These are phyloP conservation scores for Mungos mungo DNA, from an alignment of 2,113 vertebrate genomes.

Conservation along the genomic window DNA sequence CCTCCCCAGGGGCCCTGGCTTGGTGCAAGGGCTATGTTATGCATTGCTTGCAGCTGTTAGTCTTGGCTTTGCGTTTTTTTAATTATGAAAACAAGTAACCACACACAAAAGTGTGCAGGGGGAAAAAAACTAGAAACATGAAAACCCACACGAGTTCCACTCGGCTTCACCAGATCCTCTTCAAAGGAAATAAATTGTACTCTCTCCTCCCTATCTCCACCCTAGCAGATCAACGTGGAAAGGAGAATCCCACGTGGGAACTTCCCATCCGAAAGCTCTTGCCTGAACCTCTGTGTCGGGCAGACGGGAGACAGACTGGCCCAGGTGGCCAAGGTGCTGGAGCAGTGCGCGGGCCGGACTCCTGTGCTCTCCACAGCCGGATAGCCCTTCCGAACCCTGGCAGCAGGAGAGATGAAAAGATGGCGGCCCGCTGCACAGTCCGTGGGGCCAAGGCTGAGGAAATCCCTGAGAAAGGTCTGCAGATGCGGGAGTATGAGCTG, in stretches of 20 bases:
- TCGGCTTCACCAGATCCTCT: background rate
- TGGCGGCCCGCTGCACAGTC: slow-evolving; percentile 97
- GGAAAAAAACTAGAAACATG: background rate
- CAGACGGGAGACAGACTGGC: background rate
- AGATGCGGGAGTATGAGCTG: slow-evolving; percentile 94
- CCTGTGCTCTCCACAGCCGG: slow-evolving; percentile 85
- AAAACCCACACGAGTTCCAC: background rate
- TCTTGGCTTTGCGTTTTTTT: background rate
- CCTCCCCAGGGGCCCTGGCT: background rate
- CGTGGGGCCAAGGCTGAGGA: slow-evolving; percentile 97
- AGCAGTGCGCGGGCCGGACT: background rate
- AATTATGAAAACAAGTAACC: background rate
- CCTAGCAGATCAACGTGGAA: background rate
- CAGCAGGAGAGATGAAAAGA: slow-evolving; percentile 98
- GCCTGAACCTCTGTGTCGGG: background rate
- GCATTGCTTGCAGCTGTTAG: background rate
- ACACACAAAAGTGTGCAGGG: background rate
- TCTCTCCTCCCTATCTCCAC: background rate
- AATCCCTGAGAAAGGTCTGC: slow-evolving; percentile 96
- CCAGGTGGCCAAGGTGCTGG: background rate
- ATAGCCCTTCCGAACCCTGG: slow-evolving; percentile 95
- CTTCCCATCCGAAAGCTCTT: background rate
- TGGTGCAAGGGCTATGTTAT: no score
- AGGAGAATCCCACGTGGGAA: background rate
- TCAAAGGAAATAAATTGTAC: background rate